These are phyloP conservation scores for Galerucella calmariensis DNA, from an alignment of 2,888 invertebrate genomes.

Conservation along the genomic window DNA sequence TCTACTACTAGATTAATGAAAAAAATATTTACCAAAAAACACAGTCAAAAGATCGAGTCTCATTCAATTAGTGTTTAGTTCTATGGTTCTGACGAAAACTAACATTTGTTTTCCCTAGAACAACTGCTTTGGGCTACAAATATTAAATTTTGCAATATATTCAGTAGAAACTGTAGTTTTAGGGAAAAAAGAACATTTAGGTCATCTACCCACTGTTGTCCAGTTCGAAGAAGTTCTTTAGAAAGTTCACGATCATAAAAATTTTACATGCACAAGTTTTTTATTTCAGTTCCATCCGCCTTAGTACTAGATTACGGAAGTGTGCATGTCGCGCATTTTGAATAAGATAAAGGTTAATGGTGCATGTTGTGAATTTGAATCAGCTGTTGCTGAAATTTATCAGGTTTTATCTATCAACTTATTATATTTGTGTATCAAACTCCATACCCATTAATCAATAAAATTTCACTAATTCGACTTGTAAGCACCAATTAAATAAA, in stretches of 20 bases:
- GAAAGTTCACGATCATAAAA: background rate
- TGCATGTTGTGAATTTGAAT: background rate
- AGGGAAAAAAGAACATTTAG: too few species aligned
- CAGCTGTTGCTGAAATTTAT: background rate
- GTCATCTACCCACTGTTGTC: background rate
- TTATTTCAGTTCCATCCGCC: background rate
- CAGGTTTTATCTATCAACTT: background rate
- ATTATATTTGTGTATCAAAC: slow-evolving; percentile 1
- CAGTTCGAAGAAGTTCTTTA: background rate
- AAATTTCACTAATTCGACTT: background rate
- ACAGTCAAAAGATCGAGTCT: too few species aligned
- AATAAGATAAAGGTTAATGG: background rate
- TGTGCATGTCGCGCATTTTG: background rate
- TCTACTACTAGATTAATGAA: too few species aligned
- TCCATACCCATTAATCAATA: background rate
- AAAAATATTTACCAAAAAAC: too few species aligned
- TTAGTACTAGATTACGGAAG: background rate
- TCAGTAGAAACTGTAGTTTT: too few species aligned
- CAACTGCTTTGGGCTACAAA: too few species aligned
- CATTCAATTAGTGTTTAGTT: too few species aligned
- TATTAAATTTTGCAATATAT: too few species aligned
- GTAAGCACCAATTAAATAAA: background rate
- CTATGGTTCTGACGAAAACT: too few species aligned
- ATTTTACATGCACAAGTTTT: background rate
- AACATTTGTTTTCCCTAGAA: too few species aligned